Evolutionary conservation across 2,113 vertebrate genomes (phyloP), one percentile per base, ranked within the genome.

Genomic region (Cottus gobio): DNA sequence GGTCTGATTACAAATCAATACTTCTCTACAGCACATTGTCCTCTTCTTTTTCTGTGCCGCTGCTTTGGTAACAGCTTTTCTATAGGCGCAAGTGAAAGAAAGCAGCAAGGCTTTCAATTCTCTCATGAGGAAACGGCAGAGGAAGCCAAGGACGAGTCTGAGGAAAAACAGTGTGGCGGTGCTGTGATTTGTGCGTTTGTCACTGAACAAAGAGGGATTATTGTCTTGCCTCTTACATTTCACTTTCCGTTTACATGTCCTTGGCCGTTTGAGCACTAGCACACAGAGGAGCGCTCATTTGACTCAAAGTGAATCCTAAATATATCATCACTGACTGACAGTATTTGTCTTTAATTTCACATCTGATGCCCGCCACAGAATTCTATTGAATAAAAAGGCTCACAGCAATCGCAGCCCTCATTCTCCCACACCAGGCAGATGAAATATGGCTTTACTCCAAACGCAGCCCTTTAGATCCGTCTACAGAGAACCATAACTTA

Each of bases 1-100:
- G 64, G 64, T 86, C 65, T 77, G 62, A 86, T 66, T 65, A 65
- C 71, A 46, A 88, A 91, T 92, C 90, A 28, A 86, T 91, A 88
- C 71, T 75, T 75, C 44, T 86, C 72, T 68, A 31, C 77, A 78
- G 75, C 79, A 77, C 52, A 37, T 63, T 82, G 76, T 75, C 61
- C 64, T 73, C 83, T 67, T 86, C 44, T 67, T 28, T 12, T 22
- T 64, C 79, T 57, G 20, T 61, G 80, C 9, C n/a, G 68, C 83
- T 83, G 80, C 86, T 90, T 85, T 85, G 80, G 82, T 68, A 81
- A 86, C 80, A 62, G 84, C 71, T 75, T 62, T 70, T 65, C 63
- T 56, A 84, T 83, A 87, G 83, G 88, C 78, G 89, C 10, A 9
- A 79, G 76, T 46, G 73, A 72, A 66, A 81, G 63, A 80, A 79